A percentile compares a stretch with the other conserved stretches of the same genome.
phyloP scores from a whole-genome alignment of 2,888 invertebrate genomes.

The Eutolmus rufibarbis region DNA sequence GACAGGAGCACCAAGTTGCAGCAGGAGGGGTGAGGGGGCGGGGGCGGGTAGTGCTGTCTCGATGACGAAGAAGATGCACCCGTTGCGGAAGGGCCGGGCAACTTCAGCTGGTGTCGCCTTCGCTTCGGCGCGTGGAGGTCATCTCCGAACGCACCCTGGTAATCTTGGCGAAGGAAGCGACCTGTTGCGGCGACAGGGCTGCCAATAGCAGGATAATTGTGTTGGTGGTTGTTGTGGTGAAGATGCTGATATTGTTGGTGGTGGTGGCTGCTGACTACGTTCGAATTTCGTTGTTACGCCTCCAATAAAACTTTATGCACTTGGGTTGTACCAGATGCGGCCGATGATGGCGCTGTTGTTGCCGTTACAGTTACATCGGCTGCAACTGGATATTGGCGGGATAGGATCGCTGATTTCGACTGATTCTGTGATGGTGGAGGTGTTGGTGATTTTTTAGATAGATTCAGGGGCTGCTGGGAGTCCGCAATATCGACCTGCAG shows the following conservation, averaged over 20 bases:
- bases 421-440: constrained; percentile 68
- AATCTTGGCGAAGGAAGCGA: background rate
- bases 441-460: constrained; percentile 84
- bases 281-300: constrained; percentile 65
- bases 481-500: constrained; percentile 85
- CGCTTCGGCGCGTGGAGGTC: background rate
- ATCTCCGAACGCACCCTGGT: background rate
- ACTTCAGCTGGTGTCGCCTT: background rate
- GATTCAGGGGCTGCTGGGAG: constrained; percentile 83
- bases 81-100: background rate
- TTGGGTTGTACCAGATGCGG: constrained; percentile 45
- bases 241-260: background rate
- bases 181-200: background rate
- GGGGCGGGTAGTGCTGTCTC: background rate
- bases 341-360: constrained; percentile 48
- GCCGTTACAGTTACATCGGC: constrained; percentile 62
- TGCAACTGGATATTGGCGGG: constrained; percentile 58
- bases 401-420: constrained; percentile 52
- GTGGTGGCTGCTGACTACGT: background rate
- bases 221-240: background rate
- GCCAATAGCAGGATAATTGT: background rate
- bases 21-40: background rate
- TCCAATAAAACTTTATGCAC: constrained; percentile 71
- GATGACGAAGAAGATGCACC: background rate
- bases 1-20: constrained; percentile 6